These are phyloP conservation scores for Neoaliturus tenellus DNA, from an alignment of 2,888 invertebrate species.

Conservation along the genomic window DNA sequence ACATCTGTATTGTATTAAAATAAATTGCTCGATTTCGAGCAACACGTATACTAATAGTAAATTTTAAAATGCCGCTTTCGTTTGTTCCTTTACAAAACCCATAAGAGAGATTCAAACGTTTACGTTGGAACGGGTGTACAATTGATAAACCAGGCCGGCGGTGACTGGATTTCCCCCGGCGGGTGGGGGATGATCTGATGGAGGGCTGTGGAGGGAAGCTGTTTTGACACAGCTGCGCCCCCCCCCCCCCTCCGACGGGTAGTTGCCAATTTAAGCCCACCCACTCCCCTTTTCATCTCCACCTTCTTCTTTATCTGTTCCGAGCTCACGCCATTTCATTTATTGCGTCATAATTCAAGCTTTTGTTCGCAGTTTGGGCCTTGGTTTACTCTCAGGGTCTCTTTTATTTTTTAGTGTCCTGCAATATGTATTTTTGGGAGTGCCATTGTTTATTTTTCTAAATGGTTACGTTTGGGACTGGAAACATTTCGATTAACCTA, in stretches of 20 bases:
- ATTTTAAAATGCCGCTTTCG: no score
- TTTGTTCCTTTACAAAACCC: no score
- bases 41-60: no score
- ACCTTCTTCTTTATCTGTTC: not conserved
- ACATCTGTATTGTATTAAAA: no score
- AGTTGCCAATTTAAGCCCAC: slow-evolving; percentile 14
- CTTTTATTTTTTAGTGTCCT: no score
- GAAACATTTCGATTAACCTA: no score
- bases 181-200: not conserved
- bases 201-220: not conserved
- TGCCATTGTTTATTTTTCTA: no score
- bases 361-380: not conserved
- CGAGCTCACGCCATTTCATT: slow-evolving; percentile 7
- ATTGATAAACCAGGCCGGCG: not conserved
- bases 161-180: slow-evolving; percentile 4
- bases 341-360: not conserved
- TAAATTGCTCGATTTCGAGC: no score
- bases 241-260: not conserved
- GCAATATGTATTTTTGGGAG: no score
- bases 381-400: not conserved
- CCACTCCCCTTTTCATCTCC: not conserved
- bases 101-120: no score
- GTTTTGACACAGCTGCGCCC: not conserved
- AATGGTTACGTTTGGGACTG: no score
- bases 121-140: no score